phyloP scores from a whole-genome alignment of 2,888 invertebrate genomes.

The Tribolium freemani region DNA sequence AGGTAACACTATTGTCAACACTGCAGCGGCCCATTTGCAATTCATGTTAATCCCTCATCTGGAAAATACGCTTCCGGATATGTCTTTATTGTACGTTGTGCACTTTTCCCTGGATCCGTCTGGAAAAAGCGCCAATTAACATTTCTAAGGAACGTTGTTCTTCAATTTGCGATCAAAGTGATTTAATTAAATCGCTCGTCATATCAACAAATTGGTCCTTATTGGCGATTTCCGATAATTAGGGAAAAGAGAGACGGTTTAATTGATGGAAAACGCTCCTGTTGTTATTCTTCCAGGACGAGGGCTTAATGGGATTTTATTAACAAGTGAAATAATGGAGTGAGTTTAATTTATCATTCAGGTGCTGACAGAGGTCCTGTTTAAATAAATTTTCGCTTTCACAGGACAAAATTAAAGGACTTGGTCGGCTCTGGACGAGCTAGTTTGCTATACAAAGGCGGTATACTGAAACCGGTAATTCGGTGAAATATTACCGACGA shows the following conservation, averaged over 20 bases:
- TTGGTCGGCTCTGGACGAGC: not conserved
- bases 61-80: conserved; percentile 25
- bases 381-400: conserved; percentile 32
- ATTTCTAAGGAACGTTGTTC: not conserved
- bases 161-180: conserved; percentile 10
- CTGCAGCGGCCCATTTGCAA: conserved; percentile 40
- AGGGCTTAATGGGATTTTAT: not conserved
- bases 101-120: not conserved
- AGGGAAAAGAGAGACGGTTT: not conserved
- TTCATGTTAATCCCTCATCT: conserved; percentile 39
- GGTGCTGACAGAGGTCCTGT: conserved; percentile 28
- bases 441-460: conserved; percentile 18
- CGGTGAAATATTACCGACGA: not conserved
- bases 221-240: conserved; percentile 10
- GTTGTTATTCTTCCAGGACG: not conserved
- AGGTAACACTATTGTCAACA: conserved; percentile 40
- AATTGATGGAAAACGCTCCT: not conserved
- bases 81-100: conserved; percentile 12
- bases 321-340: not conserved
- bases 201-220: conserved; percentile 13
- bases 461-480: conserved; percentile 10
- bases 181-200: conserved; percentile 9
- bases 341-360: conserved; percentile 22
- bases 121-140: not conserved
- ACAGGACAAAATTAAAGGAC: conserved; percentile 25